Percentiles rank a stretch among this genome's conserved stretches.
Conservation (phyloP, 2,113 vertebrate species). For the Notothenia rossii region DNA sequence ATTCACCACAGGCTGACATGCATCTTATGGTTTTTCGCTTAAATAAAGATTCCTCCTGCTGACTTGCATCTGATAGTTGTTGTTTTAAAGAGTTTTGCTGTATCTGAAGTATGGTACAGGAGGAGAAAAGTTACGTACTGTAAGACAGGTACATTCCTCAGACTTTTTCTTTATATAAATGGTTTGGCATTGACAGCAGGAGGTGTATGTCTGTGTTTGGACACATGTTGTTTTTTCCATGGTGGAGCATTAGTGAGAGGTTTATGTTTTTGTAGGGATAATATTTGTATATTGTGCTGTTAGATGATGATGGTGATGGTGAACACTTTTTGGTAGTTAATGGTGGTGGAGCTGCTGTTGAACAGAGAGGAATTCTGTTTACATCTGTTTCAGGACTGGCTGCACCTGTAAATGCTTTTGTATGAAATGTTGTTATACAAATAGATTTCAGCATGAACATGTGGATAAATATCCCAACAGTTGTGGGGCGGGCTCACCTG, state of each 20-base stretch:
- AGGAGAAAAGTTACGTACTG: too few species aligned
- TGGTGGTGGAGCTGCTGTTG: too few species aligned
- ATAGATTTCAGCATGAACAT: neutral
- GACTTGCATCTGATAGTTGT: neutral
- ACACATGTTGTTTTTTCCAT: neutral
- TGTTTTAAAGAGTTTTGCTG: too few species aligned
- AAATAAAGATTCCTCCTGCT: neutral
- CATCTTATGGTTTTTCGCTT: neutral
- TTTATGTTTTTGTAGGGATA: neutral
- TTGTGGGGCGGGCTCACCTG: slow-evolving; percentile 84
- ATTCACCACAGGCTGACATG: neutral
- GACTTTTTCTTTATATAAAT: too few species aligned
- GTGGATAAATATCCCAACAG: too few species aligned
- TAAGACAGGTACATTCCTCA: too few species aligned
- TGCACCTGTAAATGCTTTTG: neutral
- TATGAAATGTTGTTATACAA: neutral
- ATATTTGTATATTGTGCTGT: neutral
- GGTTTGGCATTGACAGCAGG: too few species aligned
- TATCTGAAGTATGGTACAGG: too few species aligned
- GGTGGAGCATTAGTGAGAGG: neutral
- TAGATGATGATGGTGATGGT: neutral
- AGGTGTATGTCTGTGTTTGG: too few species aligned
- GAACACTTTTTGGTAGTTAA: too few species aligned
- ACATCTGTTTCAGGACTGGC: neutral
- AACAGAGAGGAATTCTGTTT: neutral